Conservation (phyloP, 2,797 vertebrate genomes). For the Enteromius mattozi region DNA sequence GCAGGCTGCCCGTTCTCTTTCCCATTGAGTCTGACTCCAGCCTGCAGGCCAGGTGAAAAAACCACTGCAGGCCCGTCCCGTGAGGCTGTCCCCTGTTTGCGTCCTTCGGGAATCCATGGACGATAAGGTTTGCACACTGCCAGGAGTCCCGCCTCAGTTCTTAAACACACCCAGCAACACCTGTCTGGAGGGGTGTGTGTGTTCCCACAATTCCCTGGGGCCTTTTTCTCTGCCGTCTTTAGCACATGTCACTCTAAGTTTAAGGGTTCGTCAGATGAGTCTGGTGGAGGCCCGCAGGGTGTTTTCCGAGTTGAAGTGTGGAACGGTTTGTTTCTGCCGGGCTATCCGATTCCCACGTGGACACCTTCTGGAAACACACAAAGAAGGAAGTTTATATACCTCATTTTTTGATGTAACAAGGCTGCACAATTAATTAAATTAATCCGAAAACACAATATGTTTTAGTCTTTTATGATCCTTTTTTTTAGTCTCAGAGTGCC, state of each 20-base stretch:
- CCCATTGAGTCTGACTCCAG: not conserved
- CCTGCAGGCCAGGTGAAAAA: constrained; percentile 24
- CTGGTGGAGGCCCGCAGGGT: constrained; percentile 97
- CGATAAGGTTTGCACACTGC: constrained; percentile 13
- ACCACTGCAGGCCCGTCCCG: not conserved
- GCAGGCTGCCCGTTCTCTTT: constrained; percentile 18
- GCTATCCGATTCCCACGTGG: constrained; percentile 97
- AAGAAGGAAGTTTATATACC: not conserved
- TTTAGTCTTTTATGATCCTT: too few species aligned
- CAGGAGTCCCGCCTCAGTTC: not conserved
- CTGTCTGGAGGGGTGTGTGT: constrained; percentile 11
- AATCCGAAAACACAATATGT: too few species aligned
- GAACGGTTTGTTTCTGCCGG: constrained; percentile 98
- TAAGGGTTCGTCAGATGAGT: constrained; percentile 86
- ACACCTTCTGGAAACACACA: constrained; percentile 87
- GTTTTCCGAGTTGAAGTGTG: constrained; percentile 99
- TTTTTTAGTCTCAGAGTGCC: too few species aligned
- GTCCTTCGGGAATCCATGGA: constrained; percentile 2
- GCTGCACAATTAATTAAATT: not conserved
- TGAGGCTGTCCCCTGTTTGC: constrained; percentile 5
- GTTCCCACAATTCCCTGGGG: constrained; percentile 46
- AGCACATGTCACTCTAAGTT: constrained; percentile 45
- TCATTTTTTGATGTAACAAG: not conserved
- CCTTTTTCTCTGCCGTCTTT: constrained; percentile 25
- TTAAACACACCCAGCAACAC: constrained; percentile 18